Evolutionary conservation across 2,888 invertebrate genomes (phyloP), one percentile per base, ranked within the genome.

Genomic region (Orthosia gracilis): DNA sequence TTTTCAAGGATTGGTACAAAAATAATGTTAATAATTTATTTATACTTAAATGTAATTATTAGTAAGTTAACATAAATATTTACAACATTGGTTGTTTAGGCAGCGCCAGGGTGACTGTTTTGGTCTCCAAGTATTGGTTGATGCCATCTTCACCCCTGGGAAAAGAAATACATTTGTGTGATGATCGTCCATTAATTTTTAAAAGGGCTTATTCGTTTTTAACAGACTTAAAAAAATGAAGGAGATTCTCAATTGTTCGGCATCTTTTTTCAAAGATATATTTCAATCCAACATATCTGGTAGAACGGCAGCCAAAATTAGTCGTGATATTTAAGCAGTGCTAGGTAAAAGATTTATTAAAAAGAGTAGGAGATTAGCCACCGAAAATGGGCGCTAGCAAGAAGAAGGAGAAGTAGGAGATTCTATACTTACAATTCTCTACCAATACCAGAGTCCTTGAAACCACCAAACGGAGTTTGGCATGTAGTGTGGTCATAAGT

Each of bases 391-490:
- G 40, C 9, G 0, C 7, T 40, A 40, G 40, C 9, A 40, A 9
- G 40, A 40, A 40, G 40, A 40, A 40, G 40, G 9, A 40, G 9
- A 40, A 7, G 40, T 40, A 23, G 4, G 15, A 21, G n/a, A 45
- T 49, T 3, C 9, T 13, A 66, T 83, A 94, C 97, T 96, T 92
- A 97, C 97, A 98, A 90, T 94, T 99, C 99, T 87, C 98, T 97
- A 18, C 99, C 99, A 81, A 98, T 97, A 68, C 99, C 99, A 26
- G 98, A 98, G 87, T 98, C 97, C 91, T 99, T 99, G 92, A 97
- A 99, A 59, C 99, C 99, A 40, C 99, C 99, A 91, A 99, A 99
- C 4, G 99, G 99, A 66, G 98, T 98, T 92, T 98, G 98, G 54
- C 97, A 97, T 13, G 97, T 96, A 2, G 97, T 96, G 78, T 97